Conservation (phyloP, 2,888 invertebrate species). For the Ectobius pallidus region DNA sequence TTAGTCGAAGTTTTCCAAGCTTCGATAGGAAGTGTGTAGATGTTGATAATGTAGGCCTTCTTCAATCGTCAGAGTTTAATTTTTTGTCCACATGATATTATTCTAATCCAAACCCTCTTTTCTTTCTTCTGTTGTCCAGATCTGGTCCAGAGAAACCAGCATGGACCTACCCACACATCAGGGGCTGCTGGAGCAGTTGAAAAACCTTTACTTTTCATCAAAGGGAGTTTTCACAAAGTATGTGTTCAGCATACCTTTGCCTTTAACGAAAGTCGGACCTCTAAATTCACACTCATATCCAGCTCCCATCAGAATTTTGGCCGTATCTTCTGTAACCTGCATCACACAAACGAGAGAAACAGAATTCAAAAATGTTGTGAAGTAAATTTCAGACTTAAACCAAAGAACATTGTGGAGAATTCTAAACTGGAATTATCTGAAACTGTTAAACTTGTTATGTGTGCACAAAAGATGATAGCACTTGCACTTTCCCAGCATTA, state of each 20-base stretch:
- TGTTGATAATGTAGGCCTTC: neutral
- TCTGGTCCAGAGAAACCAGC: neutral
- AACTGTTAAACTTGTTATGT: too few species aligned
- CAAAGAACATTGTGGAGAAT: too few species aligned
- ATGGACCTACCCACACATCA: too few species aligned
- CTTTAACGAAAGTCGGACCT: slow-evolving; percentile 93
- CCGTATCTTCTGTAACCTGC: slow-evolving; percentile 81
- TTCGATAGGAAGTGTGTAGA: neutral
- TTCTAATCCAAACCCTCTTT: neutral
- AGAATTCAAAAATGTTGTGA: neutral
- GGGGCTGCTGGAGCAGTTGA: neutral
- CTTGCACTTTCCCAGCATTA: too few species aligned
- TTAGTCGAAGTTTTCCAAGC: slow-evolving; percentile 4
- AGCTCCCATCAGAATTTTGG: slow-evolving; percentile 79
- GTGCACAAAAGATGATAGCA: too few species aligned
- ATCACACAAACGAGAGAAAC: slow-evolving; percentile 37
- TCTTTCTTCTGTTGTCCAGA: neutral
- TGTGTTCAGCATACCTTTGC: slow-evolving; percentile 88
- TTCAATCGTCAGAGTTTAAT: neutral
- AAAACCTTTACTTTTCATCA: slow-evolving; percentile 60
- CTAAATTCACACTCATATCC: slow-evolving; percentile 90
- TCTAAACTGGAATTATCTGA: too few species aligned
- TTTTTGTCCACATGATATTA: neutral
- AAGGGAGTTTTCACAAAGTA: slow-evolving; percentile 90
- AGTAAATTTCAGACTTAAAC: too few species aligned